These are phyloP conservation scores for Drosophila obscura DNA, from an alignment of 1,140 invertebrate genomes.

Conservation along the genomic window DNA sequence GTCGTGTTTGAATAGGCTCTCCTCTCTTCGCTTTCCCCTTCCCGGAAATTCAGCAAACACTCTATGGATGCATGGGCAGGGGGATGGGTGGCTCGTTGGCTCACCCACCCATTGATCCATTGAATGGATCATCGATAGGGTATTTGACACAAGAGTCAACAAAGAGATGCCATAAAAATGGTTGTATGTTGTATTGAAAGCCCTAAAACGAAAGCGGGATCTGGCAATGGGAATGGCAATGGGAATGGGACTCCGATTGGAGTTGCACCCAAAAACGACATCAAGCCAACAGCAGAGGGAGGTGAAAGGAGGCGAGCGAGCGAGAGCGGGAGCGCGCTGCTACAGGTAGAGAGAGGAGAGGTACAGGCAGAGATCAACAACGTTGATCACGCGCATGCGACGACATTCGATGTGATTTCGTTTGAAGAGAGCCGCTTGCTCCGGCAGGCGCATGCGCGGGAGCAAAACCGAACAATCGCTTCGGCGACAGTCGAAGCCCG, in stretches of 20 bases:
- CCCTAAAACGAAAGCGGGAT: constrained; percentile 73
- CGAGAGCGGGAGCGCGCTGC: neutral
- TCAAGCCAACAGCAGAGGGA: constrained; percentile 16
- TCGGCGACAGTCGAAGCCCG: constrained; percentile 49
- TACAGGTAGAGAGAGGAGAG: constrained; percentile 1
- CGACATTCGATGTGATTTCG: constrained; percentile 82
- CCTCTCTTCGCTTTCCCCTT: too few species aligned
- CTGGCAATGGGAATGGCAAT: constrained; percentile 4
- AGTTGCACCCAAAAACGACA: constrained; percentile 65
- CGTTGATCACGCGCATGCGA: constrained; percentile 81
- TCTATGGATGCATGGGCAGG: neutral
- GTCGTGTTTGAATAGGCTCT: too few species aligned
- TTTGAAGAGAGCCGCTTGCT: constrained; percentile 73
- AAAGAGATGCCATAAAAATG: constrained; percentile 64
- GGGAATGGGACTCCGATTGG: constrained; percentile 14
- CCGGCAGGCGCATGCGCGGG: constrained; percentile 65
- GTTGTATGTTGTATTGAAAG: constrained; percentile 53
- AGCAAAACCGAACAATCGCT: constrained; percentile 74
- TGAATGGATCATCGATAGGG: constrained; percentile 21
- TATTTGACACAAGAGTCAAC: constrained; percentile 55
- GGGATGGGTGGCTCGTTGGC: neutral
- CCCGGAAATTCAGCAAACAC: constrained; percentile 2
- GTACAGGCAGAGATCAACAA: constrained; percentile 74
- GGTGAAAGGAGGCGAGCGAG: constrained; percentile 1
- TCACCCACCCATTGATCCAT: constrained; percentile 2